phyloP scores from a whole-genome alignment of 2,113 vertebrate species.

The Alaudala cheleensis region DNA sequence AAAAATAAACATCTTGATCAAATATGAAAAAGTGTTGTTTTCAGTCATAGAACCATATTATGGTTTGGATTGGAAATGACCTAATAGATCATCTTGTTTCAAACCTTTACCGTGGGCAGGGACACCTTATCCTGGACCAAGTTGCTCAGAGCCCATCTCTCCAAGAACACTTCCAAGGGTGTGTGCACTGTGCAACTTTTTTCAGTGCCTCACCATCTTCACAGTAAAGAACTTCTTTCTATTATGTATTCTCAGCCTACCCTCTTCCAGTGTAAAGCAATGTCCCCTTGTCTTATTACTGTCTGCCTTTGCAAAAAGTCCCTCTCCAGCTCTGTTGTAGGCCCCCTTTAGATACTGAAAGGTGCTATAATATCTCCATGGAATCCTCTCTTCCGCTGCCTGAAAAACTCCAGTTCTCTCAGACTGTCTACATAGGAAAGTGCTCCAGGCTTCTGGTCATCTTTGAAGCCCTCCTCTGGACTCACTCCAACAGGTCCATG shows the following conservation, averaged over 20 bases:
- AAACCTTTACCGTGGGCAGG: not conserved
- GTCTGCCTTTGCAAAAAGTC: not conserved
- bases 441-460: not conserved
- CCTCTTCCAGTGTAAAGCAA: not conserved
- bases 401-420: not conserved
- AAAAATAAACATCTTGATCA: not conserved
- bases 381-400: not conserved
- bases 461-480: not conserved
- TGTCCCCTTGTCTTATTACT: not conserved
- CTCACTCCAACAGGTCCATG: not conserved
- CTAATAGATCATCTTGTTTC: not conserved
- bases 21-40: not conserved
- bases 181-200: not conserved
- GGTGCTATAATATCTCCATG: not conserved
- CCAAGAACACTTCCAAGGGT: too few species aligned
- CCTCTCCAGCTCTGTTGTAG: not conserved
- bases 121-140: not conserved
- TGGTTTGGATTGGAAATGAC: not conserved
- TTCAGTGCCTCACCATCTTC: fast-evolving
- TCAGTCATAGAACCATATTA: not conserved
- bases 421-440: not conserved
- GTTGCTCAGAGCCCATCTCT: not conserved
- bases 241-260: not conserved
- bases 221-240: not conserved
- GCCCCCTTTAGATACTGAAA: not conserved